A percentile compares a stretch with the other conserved stretches of the same genome.
Evolutionary conservation across 2,888 invertebrate genomes (phyloP).

Genomic region (Stenotaenia linearis): DNA sequence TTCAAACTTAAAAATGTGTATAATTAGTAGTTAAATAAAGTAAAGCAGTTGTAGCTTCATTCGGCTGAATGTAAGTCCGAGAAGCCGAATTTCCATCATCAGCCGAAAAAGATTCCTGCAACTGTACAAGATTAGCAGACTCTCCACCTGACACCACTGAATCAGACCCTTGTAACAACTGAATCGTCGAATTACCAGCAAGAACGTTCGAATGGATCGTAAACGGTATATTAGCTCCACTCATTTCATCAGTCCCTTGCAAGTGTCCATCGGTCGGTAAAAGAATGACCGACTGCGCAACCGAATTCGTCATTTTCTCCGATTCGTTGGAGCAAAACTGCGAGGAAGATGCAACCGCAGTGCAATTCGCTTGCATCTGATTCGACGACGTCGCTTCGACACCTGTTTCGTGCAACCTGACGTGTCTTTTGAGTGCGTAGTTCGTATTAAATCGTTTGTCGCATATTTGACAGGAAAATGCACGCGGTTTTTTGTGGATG

Average conservation of each 20-base stretch:
- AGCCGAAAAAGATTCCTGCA: conserved; percentile 30
- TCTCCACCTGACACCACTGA: neutral
- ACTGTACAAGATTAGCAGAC: conserved; percentile 19
- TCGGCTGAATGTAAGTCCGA: conserved; percentile 33
- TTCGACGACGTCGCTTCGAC: neutral
- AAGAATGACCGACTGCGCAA: conserved; percentile 26
- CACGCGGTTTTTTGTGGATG: conserved; percentile 47
- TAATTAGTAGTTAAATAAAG: conserved; percentile 37
- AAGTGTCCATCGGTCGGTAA: conserved; percentile 1
- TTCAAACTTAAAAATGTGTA: conserved; percentile 33
- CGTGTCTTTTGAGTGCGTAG: conserved; percentile 47
- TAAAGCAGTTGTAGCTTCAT: conserved; percentile 37
- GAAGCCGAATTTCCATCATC: conserved; percentile 29
- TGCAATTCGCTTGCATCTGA: neutral
- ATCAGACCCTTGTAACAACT: neutral
- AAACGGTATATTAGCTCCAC: conserved; percentile 26
- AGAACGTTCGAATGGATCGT: conserved; percentile 4
- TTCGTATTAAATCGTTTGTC: conserved; percentile 48
- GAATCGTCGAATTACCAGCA: neutral
- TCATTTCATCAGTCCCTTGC: neutral
- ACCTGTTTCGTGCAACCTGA: conserved; percentile 42
- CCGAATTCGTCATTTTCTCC: neutral
- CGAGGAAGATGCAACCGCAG: neutral
- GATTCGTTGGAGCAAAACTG: neutral
- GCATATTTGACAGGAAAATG: conserved; percentile 45